Conservation (phyloP, 2,888 invertebrate genomes). For the Spicauda simplicius region DNA sequence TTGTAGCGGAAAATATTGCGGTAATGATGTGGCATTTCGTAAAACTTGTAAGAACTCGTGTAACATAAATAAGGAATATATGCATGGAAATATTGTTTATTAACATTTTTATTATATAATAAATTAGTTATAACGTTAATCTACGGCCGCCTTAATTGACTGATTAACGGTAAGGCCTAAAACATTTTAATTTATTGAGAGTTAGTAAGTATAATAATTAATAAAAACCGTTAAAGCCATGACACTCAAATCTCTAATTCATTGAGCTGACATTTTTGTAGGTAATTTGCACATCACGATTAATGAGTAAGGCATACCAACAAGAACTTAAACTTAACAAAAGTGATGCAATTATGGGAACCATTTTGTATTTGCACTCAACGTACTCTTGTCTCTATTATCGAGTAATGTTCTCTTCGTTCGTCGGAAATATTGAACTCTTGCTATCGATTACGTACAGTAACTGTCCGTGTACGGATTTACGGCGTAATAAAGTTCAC, state of each 20-base stretch:
- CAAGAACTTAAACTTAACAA: too few species aligned
- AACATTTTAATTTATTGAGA: neutral
- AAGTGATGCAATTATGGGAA: too few species aligned
- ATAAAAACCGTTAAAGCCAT: neutral
- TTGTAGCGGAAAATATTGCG: conserved; percentile 4
- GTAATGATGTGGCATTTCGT: neutral
- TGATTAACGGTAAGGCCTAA: neutral
- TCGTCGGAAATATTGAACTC: conserved; percentile 27
- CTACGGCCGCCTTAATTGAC: neutral
- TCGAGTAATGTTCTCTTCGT: neutral
- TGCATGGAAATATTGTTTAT: too few species aligned
- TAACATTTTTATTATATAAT: neutral
- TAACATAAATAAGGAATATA: neutral
- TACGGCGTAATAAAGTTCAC: conserved; percentile 53
- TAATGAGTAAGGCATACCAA: too few species aligned
- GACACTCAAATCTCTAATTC: neutral
- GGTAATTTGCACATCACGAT: too few species aligned
- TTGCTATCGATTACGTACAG: conserved; percentile 32
- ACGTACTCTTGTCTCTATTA: neutral
- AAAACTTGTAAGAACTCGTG: neutral
- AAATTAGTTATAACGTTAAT: neutral
- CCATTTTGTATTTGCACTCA: neutral
- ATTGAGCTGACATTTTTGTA: too few species aligned
- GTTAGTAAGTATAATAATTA: neutral
- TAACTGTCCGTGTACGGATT: conserved; percentile 30